These are phyloP conservation scores for Sarcophaga variegata DNA, from an alignment of 2,888 invertebrate genomes.

Conservation along the genomic window DNA sequence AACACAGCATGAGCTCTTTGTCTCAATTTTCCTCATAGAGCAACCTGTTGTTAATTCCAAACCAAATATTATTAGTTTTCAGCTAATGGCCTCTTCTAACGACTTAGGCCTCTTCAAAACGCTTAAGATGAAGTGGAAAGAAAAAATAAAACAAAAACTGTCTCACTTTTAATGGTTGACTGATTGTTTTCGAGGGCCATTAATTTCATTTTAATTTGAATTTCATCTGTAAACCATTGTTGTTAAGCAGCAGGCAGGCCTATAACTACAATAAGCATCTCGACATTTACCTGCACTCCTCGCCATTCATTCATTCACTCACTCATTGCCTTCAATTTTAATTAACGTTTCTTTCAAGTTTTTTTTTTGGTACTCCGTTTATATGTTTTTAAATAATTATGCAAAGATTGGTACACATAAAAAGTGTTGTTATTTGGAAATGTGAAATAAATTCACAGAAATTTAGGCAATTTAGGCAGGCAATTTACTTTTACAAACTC, in stretches of 20 bases:
- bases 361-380: background rate
- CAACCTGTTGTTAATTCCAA: too few species aligned
- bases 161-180: slow-evolving; percentile 6
- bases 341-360: background rate
- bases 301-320: too few species aligned
- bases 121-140: background rate
- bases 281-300: too few species aligned
- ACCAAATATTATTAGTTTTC: too few species aligned
- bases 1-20: too few species aligned
- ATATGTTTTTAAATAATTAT: background rate
- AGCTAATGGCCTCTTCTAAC: too few species aligned
- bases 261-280: background rate
- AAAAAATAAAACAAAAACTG: background rate
- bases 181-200: background rate
- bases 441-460: background rate
- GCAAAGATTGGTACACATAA: background rate
- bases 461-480: too few species aligned
- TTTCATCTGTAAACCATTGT: background rate
- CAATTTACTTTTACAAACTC: too few species aligned
- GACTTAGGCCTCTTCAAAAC: too few species aligned
- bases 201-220: background rate
- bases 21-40: too few species aligned
- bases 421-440: slow-evolving; percentile 4
- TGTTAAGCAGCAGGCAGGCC: background rate
- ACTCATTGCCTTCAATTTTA: background rate